These are phyloP conservation scores for Oreohelix idahoensis DNA, from an alignment of 1,140 invertebrate species.

Conservation along the genomic window DNA sequence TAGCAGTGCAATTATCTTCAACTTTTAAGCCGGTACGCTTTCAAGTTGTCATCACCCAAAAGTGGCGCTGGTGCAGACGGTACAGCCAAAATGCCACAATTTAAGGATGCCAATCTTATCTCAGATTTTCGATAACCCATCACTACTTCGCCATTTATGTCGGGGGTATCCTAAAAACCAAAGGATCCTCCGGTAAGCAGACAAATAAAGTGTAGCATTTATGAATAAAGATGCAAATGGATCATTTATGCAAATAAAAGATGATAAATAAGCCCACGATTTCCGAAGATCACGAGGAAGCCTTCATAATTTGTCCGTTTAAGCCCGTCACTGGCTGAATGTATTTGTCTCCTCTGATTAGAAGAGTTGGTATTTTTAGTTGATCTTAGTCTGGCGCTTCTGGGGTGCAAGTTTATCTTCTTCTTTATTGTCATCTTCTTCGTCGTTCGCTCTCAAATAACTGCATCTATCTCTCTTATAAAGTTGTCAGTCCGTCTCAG, in stretches of 20 bases:
- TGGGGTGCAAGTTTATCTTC: not conserved
- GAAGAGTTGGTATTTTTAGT: not conserved
- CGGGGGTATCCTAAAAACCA: too few species aligned
- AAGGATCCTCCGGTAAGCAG: too few species aligned
- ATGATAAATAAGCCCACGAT: not conserved
- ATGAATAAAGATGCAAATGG: slow-evolving; percentile 1
- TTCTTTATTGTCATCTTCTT: not conserved
- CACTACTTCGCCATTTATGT: too few species aligned
- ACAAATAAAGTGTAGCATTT: not conserved
- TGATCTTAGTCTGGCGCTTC: not conserved
- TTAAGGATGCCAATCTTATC: too few species aligned
- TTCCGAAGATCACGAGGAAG: not conserved
- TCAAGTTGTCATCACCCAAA: too few species aligned
- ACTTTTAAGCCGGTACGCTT: not conserved
- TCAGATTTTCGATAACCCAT: too few species aligned
- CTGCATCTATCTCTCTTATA: too few species aligned
- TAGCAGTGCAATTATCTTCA: not conserved
- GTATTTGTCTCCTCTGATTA: too few species aligned
- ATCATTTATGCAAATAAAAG: not conserved
- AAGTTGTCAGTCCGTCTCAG: too few species aligned
- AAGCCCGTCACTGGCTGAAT: not conserved
- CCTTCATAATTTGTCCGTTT: not conserved
- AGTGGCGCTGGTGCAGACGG: too few species aligned
- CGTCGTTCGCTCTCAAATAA: too few species aligned
- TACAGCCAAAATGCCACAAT: too few species aligned